phyloP scores from a whole-genome alignment of 2,797 vertebrate species.

The Pipistrellus pipistrellus region DNA sequence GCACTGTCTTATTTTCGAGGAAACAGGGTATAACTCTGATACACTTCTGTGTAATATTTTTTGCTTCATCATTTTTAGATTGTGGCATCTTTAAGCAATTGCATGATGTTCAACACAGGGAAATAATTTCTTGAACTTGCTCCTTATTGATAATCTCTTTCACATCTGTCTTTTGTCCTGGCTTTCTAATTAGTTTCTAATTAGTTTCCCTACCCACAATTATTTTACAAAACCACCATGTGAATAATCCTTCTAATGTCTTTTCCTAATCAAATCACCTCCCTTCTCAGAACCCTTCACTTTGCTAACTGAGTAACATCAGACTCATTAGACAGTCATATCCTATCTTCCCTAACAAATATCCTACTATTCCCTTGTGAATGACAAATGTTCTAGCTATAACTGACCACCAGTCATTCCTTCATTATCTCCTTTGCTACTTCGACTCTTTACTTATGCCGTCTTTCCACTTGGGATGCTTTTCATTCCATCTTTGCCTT shows the following conservation, averaged over 20 bases:
- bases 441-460: neutral
- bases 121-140: neutral
- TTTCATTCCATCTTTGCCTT: neutral
- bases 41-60: neutral
- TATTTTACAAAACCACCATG: neutral
- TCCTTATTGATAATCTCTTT: neutral
- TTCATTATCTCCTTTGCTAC: neutral
- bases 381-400: neutral
- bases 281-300: neutral
- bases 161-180: neutral
- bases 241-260: neutral
- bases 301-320: neutral
- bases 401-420: neutral
- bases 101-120: neutral
- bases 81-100: neutral
- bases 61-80: neutral
- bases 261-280: neutral
- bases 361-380: neutral
- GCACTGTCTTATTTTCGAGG: no score
- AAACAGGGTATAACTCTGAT: neutral
- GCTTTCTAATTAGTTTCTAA: neutral
- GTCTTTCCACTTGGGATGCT: neutral
- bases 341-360: neutral
- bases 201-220: neutral
- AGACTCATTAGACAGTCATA: neutral